Evolutionary conservation across 2,888 invertebrate species (phyloP), one percentile per base, ranked within the genome.

Genomic region (Yponomeuta plumbellus): DNA sequence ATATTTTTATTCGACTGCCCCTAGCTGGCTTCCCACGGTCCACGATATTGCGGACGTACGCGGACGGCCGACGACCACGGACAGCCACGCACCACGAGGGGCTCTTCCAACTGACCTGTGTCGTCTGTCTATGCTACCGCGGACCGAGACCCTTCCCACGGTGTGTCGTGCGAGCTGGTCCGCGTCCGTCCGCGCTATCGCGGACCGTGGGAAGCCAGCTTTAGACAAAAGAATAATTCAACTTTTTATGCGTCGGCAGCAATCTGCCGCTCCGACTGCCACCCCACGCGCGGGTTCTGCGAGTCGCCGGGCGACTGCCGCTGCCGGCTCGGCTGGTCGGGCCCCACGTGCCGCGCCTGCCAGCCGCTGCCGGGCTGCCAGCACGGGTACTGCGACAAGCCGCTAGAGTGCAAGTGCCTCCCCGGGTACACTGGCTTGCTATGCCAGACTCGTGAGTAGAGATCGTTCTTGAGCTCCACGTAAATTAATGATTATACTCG

Each of bases 391-490:
- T 98, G 98, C 83, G 94, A 95, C 72, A 95, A 96, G 80, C 97
- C 98, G 4, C 92, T 97, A 56, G 97, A 98, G 83, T 98, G 98
- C 88, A 95, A 95, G 79, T 98, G 98, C 80, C 88, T 94, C 66
- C 95, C 96, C 3, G 98, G 98, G n/a, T 98, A 96, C 93, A 97
- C 96, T 13, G 98, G 98, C 68, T 91, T 97, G 67, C 86, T 97
- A 66, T 97, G 97, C 75, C 96, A 97, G 84, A 96, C 94, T 72
- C 96, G 98, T 98, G 84, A 94, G 95, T 91, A 59, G 34, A 63
- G 2, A 21, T 4, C 44, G 10, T 26, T 26, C 26, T 5, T 26
- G 26, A 5, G 26, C 26, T 5, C 26, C 26, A 26, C 5, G 2
- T 26, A 26, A 26, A 26, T 26, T 2, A 26, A 26, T 26, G 26